Conservation (phyloP, 1,140 invertebrate genomes). For the Neodiprion virginianus region DNA sequence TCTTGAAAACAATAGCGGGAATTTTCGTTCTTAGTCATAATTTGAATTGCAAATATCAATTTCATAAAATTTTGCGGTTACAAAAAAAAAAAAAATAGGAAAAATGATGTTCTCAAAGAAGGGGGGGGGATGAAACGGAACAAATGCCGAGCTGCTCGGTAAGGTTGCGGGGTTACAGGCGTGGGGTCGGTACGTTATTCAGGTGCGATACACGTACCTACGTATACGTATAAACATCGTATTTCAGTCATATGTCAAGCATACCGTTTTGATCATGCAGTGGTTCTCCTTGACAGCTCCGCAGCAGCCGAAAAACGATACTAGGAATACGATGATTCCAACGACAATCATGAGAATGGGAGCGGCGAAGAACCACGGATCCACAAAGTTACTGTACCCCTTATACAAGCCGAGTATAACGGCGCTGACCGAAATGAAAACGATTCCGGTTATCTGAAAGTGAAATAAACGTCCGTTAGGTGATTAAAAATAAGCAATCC, state of each 20-base stretch:
- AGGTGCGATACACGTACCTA: too few relatives aligned
- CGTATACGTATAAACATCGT: too few relatives aligned
- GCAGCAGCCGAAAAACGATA: slow-evolving; percentile 89
- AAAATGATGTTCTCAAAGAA: too few relatives aligned
- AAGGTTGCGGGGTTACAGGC: too few relatives aligned
- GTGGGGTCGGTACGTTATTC: too few relatives aligned
- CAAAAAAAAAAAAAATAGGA: too few relatives aligned
- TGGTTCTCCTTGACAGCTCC: slow-evolving; percentile 86
- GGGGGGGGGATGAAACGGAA: too few relatives aligned
- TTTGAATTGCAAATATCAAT: too few relatives aligned
- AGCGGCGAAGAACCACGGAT: slow-evolving; percentile 74
- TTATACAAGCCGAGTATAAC: slow-evolving; percentile 71
- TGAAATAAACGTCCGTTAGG: slow-evolving; percentile 27
- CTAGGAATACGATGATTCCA: slow-evolving; percentile 83
- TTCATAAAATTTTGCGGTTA: too few relatives aligned
- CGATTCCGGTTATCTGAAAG: slow-evolving; percentile 77
- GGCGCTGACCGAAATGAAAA: slow-evolving; percentile 76
- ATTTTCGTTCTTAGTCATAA: too few relatives aligned
- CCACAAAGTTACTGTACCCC: slow-evolving; percentile 74
- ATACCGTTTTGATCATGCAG: slow-evolving; percentile 86
- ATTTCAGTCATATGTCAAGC: slow-evolving; percentile 33
- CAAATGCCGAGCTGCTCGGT: too few relatives aligned
- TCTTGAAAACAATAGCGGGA: too few relatives aligned
- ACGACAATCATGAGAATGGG: slow-evolving; percentile 83
- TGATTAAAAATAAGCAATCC: slow-evolving; percentile 11